Conservation (phyloP, 1,140 invertebrate genomes). For the Bombus difficillimus region DNA sequence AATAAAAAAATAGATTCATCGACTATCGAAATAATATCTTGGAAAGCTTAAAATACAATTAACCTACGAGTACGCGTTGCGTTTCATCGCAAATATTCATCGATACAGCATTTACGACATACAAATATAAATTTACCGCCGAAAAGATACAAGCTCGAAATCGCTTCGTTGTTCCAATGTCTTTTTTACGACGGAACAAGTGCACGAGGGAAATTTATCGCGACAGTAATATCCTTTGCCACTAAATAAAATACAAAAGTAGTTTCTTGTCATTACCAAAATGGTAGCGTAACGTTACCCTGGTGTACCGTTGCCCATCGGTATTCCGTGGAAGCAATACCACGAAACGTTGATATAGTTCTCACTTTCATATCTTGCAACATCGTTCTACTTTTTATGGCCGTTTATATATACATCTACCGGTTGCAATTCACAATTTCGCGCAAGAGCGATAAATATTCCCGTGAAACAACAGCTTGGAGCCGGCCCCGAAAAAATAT, state of each 20-base stretch:
- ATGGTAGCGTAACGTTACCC: constrained; percentile 3
- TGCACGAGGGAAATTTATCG: neutral
- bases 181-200: neutral
- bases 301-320: neutral
- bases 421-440: neutral
- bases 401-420: neutral
- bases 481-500: neutral
- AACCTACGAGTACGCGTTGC: too few relatives aligned
- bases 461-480: neutral
- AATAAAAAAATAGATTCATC: too few relatives aligned
- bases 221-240: neutral
- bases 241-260: neutral
- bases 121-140: neutral
- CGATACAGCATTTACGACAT: neutral
- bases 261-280: neutral
- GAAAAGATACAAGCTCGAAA: neutral
- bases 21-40: too few relatives aligned
- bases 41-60: too few relatives aligned
- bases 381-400: constrained; percentile 10
- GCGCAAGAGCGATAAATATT: neutral
- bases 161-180: neutral
- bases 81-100: too few relatives aligned
- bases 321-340: neutral
- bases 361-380: constrained; percentile 47
- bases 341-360: constrained; percentile 13